A percentile compares a stretch with the other conserved stretches of the same genome.
phyloP scores from a whole-genome alignment of 2,888 invertebrate species.

The Rhogogaster chlorosoma region DNA sequence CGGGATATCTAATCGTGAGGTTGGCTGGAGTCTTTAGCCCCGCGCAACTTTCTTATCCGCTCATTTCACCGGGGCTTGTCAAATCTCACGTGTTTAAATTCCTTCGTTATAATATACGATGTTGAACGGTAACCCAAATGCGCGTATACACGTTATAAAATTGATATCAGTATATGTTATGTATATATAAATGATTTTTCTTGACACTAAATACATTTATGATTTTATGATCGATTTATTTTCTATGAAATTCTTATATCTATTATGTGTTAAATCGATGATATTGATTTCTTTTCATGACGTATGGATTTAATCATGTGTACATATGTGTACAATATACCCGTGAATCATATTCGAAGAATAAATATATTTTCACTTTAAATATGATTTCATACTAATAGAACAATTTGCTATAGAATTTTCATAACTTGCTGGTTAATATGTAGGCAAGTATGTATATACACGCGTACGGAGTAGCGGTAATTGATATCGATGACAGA shows the following conservation, averaged over 20 bases:
- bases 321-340: too few species aligned
- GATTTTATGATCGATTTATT: too few species aligned
- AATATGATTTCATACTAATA: not conserved
- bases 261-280: too few species aligned
- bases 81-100: slow-evolving; percentile 38
- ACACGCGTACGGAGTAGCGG: not conserved
- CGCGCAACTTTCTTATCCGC: slow-evolving; percentile 42
- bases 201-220: too few species aligned
- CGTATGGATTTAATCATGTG: too few species aligned
- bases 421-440: not conserved
- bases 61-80: slow-evolving; percentile 16
- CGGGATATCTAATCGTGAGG: slow-evolving; percentile 31
- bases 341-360: not conserved
- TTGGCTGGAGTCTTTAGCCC: not conserved
- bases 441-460: not conserved
- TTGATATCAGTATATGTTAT: too few species aligned
- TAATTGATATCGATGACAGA: not conserved
- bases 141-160: not conserved
- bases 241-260: too few species aligned
- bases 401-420: not conserved
- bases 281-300: too few species aligned
- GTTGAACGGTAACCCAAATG: not conserved
- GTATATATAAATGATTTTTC: too few species aligned
- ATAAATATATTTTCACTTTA: not conserved
- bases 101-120: not conserved